These are phyloP conservation scores for Drosophila percnosoma DNA, from an alignment of 2,888 invertebrate genomes.

Conservation along the genomic window DNA sequence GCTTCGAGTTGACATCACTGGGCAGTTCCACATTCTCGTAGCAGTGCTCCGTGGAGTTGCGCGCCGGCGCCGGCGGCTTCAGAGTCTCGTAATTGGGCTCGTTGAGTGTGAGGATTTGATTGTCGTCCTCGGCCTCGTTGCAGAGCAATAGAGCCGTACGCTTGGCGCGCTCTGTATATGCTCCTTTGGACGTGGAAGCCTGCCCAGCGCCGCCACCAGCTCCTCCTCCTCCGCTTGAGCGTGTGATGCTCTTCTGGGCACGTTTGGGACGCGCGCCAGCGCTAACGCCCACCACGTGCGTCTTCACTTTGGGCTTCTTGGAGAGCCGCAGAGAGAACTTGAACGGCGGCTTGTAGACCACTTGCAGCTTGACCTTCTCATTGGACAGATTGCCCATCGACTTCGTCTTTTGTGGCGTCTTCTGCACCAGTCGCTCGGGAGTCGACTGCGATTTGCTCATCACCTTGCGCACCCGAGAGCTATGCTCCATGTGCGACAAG, in stretches of 20 bases:
- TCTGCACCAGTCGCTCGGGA: conserved; percentile 89
- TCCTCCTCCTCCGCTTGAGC: conserved; percentile 45
- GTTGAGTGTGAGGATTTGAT: conserved; percentile 81
- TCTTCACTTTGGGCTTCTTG: conserved; percentile 84
- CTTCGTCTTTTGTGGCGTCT: conserved; percentile 88
- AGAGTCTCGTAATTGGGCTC: conserved; percentile 85
- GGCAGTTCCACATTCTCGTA: conserved; percentile 71
- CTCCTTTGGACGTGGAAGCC: conserved; percentile 47
- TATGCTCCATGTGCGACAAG: conserved; percentile 84
- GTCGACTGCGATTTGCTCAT: conserved; percentile 94
- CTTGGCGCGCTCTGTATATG: conserved; percentile 72
- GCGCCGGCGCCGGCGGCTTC: conserved; percentile 73
- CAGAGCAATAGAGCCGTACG: conserved; percentile 82
- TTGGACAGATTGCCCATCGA: conserved; percentile 89
- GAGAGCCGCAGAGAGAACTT: conserved; percentile 92
- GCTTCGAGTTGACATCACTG: conserved; percentile 46
- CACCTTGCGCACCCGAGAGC: conserved; percentile 83
- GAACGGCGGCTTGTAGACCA: conserved; percentile 94
- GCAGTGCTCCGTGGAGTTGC: conserved; percentile 64
- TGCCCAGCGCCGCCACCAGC: conserved; percentile 27
- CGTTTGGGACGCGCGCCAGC: conserved; percentile 76
- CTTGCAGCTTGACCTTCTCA: conserved; percentile 91
- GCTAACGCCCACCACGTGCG: conserved; percentile 82
- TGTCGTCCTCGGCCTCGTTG: conserved; percentile 81
- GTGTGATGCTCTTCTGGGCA: conserved; percentile 66